Base-by-base conservation (phyloP, 2,797 vertebrate genomes). In the Sparus aurata region DNA sequence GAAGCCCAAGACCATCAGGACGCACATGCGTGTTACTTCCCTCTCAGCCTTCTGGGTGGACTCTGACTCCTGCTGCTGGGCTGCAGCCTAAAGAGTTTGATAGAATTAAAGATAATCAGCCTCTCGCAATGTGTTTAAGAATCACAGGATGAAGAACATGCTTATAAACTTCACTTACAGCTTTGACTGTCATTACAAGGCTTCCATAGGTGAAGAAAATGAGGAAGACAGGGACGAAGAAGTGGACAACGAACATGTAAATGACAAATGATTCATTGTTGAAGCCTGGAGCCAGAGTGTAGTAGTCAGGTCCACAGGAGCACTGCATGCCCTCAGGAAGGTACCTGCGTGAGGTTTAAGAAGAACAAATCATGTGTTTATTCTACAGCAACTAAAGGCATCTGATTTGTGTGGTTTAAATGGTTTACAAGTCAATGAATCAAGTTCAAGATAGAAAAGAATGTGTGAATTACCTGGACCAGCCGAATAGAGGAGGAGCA, bases 31-130 rank as follows among this genome's bases (percentile, higher is more conserved):
- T 6, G 96, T 96, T 64, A 97, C 96, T 86, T 97, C 96, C 68
- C 82, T 91, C 91, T 97, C 96, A 0, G 96, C 96, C 83, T 96
- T 97, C 94, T 96, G 96, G 0, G 96, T 97, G 0, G 94, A 95
- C 54, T 93, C 96, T 0, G 96, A 96, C 69, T 97, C 95, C 76
- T 96, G 95, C 85, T 97, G 96, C 82, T 96, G 94, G 1, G 95
- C 95, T 0, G 96, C 96, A 27, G 96, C 96, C 97, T 97, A 77
- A 1, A 16, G 43, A 30, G 43, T 54, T 57, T 55, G 15, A 55
- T 6, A 15, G 54, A 23, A 25, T 54, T 15, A 25, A 22, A 53
- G n/a, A 15, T 54, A 15, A 25, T 54, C 52, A 54, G 43, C 43
- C 3, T 45, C 43, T 13, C 12, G 10, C 34, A 34, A 34, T 34